Evolutionary conservation across 2,888 invertebrate species (phyloP).

Genomic region (Hypomecis atomaria): DNA sequence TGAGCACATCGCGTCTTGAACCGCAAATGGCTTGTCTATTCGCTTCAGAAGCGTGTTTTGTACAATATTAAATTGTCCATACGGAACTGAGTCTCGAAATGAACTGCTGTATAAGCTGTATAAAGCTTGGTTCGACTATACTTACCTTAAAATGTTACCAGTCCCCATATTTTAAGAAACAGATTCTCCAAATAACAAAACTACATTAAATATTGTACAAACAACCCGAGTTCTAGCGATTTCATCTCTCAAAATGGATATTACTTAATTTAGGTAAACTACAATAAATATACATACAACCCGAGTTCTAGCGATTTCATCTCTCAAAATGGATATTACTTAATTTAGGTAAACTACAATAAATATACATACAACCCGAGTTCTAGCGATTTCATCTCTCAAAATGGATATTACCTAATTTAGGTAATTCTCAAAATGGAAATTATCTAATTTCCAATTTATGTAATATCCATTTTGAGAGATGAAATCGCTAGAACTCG

Average conservation of each 20-base stretch:
- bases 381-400: too few species aligned
- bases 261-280: conserved; percentile 10
- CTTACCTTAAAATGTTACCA: too few species aligned
- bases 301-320: not conserved
- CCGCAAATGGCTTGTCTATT: conserved; percentile 47
- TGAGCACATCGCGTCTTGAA: conserved; percentile 20
- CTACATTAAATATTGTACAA: not conserved
- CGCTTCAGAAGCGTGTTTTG: conserved; percentile 41
- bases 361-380: too few species aligned
- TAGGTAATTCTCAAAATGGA: too few species aligned
- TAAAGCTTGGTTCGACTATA: too few species aligned
- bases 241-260: conserved; percentile 10
- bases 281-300: not conserved
- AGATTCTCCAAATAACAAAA: not conserved
- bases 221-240: not conserved
- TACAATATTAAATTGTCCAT: conserved; percentile 49
- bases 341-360: too few species aligned
- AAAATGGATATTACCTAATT: too few species aligned
- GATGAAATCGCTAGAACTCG: not conserved
- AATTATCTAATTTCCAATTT: too few species aligned
- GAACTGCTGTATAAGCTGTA: conserved; percentile 22
- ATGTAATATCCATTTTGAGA: conserved; percentile 16
- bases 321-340: conserved; percentile 6
- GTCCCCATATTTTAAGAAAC: not conserved
- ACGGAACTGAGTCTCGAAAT: conserved; percentile 16